These are phyloP conservation scores for Mesochorus sp. DNA, from an alignment of 2,888 invertebrate genomes.

Conservation along the genomic window DNA sequence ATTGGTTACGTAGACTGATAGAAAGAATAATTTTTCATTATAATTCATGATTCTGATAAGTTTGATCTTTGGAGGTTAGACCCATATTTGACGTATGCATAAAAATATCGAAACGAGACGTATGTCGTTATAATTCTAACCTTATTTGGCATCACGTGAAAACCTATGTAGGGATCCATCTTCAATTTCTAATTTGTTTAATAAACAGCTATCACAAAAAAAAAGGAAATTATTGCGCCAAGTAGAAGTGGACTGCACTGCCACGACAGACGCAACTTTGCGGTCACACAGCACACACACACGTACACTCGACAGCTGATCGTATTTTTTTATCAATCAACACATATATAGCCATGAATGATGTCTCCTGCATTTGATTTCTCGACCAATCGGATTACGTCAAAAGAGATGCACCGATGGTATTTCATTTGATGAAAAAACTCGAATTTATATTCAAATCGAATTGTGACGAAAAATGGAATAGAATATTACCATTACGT, in stretches of 20 bases:
- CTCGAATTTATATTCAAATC: too few species aligned
- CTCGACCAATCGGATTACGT: too few species aligned
- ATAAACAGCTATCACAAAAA: slow-evolving; percentile 28
- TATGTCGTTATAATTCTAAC: slow-evolving; percentile 58
- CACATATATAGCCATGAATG: too few species aligned
- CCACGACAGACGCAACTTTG: too few species aligned
- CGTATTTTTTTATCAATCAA: too few species aligned
- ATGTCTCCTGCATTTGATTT: too few species aligned
- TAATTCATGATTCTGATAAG: not conserved
- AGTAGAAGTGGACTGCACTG: slow-evolving; percentile 24
- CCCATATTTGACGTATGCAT: slow-evolving; percentile 3
- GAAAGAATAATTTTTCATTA: not conserved
- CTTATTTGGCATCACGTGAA: slow-evolving; percentile 73
- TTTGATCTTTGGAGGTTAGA: slow-evolving; percentile 65
- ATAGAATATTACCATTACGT: too few species aligned
- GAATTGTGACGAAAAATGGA: too few species aligned
- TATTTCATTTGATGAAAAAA: too few species aligned
- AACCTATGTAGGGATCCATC: slow-evolving; percentile 50
- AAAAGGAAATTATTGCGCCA: slow-evolving; percentile 36
- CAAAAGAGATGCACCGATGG: too few species aligned
- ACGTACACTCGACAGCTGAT: too few species aligned
- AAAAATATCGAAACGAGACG: not conserved
- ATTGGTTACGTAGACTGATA: not conserved
- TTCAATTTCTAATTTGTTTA: slow-evolving; percentile 19
- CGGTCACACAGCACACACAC: slow-evolving; percentile 30